Conservation (phyloP, 2,888 invertebrate genomes). For the Theodoxus fluviatilis region DNA sequence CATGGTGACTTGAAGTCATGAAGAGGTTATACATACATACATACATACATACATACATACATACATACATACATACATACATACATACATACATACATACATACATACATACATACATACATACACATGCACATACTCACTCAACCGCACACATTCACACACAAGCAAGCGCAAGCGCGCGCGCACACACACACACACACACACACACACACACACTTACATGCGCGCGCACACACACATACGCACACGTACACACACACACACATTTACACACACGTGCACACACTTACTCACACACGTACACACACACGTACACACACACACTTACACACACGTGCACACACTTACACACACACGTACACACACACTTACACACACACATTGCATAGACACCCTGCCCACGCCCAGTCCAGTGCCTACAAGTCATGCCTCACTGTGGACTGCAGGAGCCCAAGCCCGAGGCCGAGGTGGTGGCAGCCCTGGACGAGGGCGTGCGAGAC, state of each 20-base stretch:
- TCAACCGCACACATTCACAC: not conserved
- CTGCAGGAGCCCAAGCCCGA: constrained; percentile 37
- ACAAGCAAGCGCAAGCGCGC: not conserved
- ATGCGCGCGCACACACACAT: not conserved
- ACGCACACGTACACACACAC: not conserved
- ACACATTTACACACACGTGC: constrained; percentile 10
- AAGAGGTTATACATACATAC: no score
- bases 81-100: no score
- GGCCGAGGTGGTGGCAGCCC: constrained; percentile 43
- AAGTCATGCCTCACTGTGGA: not conserved
- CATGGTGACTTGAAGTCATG: no score
- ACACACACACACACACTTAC: constrained; percentile 17
- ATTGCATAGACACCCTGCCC: no score
- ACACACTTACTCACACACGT: not conserved
- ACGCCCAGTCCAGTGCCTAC: no score
- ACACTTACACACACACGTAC: not conserved
- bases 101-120: no score
- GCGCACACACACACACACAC: constrained; percentile 20
- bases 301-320: constrained; percentile 1
- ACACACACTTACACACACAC: not conserved
- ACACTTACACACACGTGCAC: not conserved
- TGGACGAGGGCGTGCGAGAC: constrained; percentile 53
- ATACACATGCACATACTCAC: not conserved
- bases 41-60: no score
- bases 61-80: no score